Conservation (phyloP, 2,888 invertebrate species). For the Axea sp. region DNA sequence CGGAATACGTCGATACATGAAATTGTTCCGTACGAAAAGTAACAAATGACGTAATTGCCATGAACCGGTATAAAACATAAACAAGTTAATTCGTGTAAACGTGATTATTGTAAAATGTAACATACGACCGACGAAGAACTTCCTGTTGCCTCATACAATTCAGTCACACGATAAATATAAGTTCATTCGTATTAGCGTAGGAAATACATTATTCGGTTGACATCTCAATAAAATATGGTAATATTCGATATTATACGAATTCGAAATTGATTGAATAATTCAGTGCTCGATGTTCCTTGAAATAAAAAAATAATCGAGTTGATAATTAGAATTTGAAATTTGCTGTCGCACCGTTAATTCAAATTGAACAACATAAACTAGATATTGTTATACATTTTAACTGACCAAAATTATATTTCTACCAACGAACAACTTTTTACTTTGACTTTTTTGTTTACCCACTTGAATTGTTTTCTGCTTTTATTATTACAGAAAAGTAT, state of each 20-base stretch:
- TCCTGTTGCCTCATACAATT: conserved; percentile 40
- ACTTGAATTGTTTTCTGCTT: too few species aligned
- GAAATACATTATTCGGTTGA: conserved; percentile 54
- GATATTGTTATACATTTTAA: conserved; percentile 1
- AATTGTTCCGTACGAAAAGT: conserved; percentile 34
- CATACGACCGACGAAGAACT: conserved; percentile 34
- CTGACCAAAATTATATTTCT: too few species aligned
- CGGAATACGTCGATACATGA: conserved; percentile 8
- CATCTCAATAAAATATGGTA: conserved; percentile 54
- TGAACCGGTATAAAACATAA: conserved; percentile 32
- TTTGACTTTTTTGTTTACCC: too few species aligned
- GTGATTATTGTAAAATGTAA: conserved; percentile 44
- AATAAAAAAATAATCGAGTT: conserved; percentile 32
- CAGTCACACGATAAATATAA: conserved; percentile 48
- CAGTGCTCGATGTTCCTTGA: conserved; percentile 22
- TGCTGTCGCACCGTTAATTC: conserved; percentile 5
- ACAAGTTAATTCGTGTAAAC: conserved; percentile 48
- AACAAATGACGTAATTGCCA: conserved; percentile 38
- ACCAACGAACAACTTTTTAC: too few species aligned
- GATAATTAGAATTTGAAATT: conserved; percentile 48
- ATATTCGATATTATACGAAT: conserved; percentile 31
- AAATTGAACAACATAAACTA: not conserved
- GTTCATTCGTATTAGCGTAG: conserved; percentile 37
- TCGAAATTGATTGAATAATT: conserved; percentile 41
- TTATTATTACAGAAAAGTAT: too few species aligned